Percentiles rank a stretch among this genome's conserved stretches.
Conservation (phyloP, 35 echinoderm and acorn worm species). For the Nesometra sesokonis region DNA sequence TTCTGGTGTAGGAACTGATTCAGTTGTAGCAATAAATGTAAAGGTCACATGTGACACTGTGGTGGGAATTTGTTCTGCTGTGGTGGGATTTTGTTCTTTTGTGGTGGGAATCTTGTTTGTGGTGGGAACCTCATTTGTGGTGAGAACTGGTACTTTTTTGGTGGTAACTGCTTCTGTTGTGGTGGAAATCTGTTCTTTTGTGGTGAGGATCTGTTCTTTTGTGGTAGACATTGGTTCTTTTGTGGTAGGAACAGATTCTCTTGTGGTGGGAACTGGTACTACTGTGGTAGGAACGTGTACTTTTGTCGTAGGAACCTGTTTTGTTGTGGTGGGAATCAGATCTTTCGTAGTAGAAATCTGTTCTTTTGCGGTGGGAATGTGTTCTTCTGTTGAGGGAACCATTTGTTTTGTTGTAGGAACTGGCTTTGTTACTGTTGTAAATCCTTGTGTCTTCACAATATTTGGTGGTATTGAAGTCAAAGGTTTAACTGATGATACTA, state of each 20-base stretch:
- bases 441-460: not conserved
- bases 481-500: not conserved
- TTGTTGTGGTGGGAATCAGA: not conserved
- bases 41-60: not conserved
- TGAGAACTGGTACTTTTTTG: not conserved
- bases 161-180: not conserved
- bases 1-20: too few species aligned
- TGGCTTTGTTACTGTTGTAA: not conserved
- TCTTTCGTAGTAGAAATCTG: too few species aligned
- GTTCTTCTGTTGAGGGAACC: not conserved
- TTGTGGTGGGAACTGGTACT: not conserved
- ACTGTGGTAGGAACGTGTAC: not conserved
- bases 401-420: not conserved
- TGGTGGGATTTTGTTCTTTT: too few species aligned
- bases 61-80: not conserved
- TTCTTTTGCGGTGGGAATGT: too few species aligned
- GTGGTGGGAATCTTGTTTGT: not conserved
- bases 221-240: too few species aligned
- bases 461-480: not conserved
- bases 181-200: not conserved
- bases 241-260: not conserved
- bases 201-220: too few species aligned
- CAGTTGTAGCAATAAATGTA: not conserved
- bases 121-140: not conserved
- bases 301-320: not conserved